These are phyloP conservation scores for Colaptes auratus DNA, from an alignment of 2,113 vertebrate genomes.

Conservation along the genomic window DNA sequence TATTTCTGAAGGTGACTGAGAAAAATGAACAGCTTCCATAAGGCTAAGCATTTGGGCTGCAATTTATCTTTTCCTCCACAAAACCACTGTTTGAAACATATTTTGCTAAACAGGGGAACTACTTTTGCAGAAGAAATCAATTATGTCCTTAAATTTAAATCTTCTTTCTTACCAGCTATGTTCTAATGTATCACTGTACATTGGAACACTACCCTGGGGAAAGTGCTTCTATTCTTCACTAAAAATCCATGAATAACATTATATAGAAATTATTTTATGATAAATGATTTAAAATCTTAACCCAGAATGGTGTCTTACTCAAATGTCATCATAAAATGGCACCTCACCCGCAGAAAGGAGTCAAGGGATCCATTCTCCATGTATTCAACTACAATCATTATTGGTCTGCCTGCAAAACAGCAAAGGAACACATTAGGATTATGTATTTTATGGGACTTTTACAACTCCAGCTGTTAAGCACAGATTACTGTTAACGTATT, in stretches of 20 bases:
- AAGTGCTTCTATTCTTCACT: constrained; percentile 62
- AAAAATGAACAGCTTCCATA: constrained; percentile 36
- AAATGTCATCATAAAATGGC: constrained; percentile 72
- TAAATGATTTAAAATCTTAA: constrained; percentile 75
- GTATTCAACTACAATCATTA: constrained; percentile 97
- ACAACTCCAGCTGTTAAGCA: constrained; percentile 45
- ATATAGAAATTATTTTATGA: constrained; percentile 76
- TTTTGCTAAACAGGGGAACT: constrained; percentile 49
- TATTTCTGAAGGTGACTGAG: constrained; percentile 40
- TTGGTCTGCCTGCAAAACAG: constrained; percentile 89
- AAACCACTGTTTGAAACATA: constrained; percentile 34
- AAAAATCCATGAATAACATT: constrained; percentile 74
- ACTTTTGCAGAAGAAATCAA: constrained; percentile 67
- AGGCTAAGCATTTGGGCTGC: constrained; percentile 23
- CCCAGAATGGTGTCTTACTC: constrained; percentile 70
- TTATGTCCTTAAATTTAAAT: constrained; percentile 64
- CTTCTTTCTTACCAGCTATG: constrained; percentile 6
- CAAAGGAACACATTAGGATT: constrained; percentile 63
- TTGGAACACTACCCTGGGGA: constrained; percentile 53
- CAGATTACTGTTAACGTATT: constrained; percentile 50
- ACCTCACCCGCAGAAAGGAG: constrained; percentile 93
- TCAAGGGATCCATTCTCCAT: constrained; percentile 97
- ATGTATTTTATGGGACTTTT: constrained; percentile 20
- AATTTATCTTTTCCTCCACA: constrained; percentile 52
- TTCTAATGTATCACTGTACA: constrained; percentile 55